Percentiles rank a stretch among this genome's conserved stretches.
Conservation (phyloP, 2,888 invertebrate genomes). For the Drosophila colorata region DNA sequence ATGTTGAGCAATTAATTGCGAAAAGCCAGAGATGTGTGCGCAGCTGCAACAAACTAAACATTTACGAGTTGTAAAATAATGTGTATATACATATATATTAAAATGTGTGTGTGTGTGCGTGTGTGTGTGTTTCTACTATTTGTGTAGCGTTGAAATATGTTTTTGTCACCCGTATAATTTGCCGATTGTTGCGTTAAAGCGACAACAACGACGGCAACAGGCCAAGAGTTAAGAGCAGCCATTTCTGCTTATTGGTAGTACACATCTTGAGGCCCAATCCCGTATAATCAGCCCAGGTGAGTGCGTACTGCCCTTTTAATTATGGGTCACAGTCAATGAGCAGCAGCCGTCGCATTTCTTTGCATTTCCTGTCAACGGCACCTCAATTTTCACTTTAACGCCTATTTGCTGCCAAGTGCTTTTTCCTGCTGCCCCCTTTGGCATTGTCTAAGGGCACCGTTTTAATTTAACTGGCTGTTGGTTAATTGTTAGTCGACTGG, state of each 20-base stretch:
- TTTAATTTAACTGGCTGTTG: conserved; percentile 48
- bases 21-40: conserved; percentile 56
- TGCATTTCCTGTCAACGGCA: conserved; percentile 77
- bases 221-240: conserved; percentile 31
- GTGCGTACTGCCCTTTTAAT: conserved; percentile 69
- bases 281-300: conserved; percentile 69
- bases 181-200: conserved; percentile 74
- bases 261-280: conserved; percentile 77
- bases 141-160: conserved; percentile 67
- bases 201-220: conserved; percentile 66
- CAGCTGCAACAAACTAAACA: conserved; percentile 68
- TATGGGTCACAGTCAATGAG: conserved; percentile 78
- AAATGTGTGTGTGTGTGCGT: conserved; percentile 9
- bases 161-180: conserved; percentile 82
- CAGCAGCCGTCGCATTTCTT: conserved; percentile 51
- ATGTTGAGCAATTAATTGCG: conserved; percentile 79
- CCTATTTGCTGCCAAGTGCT: conserved; percentile 63
- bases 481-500: conserved; percentile 58
- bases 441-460: conserved; percentile 21
- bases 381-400: conserved; percentile 77
- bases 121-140: conserved; percentile 56
- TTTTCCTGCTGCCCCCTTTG: conserved; percentile 11
- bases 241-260: conserved; percentile 44
- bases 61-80: conserved; percentile 51
- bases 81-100: conserved; percentile 10